Base-by-base conservation (phyloP, 2,888 invertebrate genomes). In the Chrysodeixis includens region DNA sequence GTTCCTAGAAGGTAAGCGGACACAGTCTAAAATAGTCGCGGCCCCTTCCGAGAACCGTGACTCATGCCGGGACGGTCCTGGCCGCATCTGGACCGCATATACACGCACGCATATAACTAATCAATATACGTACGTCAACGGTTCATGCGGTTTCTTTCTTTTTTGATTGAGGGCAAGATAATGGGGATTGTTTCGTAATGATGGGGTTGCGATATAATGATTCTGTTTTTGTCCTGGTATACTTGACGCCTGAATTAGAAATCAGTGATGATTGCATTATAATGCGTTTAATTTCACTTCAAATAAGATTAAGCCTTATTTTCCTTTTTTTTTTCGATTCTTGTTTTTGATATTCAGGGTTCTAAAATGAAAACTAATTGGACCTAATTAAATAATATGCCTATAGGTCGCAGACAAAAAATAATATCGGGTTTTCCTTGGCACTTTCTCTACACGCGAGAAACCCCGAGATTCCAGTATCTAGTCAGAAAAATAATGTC, bases 1-100 rank as follows among this genome's bases (percentile, higher is more conserved):
- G 87, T 94, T 94, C 94, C 92, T 92, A 95, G 95, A 95, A 95
- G 91, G 94, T 92, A 93, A 93, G 93, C 94, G 94, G 93, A 94
- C 94, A 92, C 94, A 93, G 88, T 90, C 92, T 91, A 93, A 94
- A 94, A 94, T 94, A 94, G 93, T 91, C 89, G 83, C 90, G 90
- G 91, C 92, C 90, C 89, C 93, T 94, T 94, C 94, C 91, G 91
- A 92, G 93, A 91, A 90, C 81, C 84, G 84, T 95, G 94, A 94
- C 69, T 94, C 94, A 94, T 76, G 66, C 72, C 90, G 91, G 92
- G 92, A 92, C 91, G 82, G 91, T 88, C 91, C 91, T 86, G 86
- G 83, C 86, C 92, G 89, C 93, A 93, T 93, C 94, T 93, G 93
- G 91, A 89, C 90, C 86, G 87, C 78, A 87, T 72, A 83, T 78